phyloP scores from a whole-genome alignment of 2,888 invertebrate genomes.

The Hypena proboscidalis region DNA sequence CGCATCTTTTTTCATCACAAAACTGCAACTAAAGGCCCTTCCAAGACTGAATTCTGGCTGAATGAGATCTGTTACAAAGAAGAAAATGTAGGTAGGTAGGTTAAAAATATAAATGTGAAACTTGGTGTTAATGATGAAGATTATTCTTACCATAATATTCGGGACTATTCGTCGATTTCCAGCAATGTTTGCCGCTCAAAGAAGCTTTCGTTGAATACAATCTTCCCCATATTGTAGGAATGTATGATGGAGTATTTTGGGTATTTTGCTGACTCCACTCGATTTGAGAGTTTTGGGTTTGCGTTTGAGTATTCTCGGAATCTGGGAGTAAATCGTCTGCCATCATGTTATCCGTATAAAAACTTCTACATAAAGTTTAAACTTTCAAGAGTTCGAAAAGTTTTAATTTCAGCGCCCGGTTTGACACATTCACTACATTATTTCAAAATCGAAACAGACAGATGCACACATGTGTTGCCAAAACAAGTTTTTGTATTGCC shows the following conservation, averaged over 20 bases:
- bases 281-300: constrained; percentile 77
- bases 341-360: constrained; percentile 50
- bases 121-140: not conserved
- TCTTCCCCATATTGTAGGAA: constrained; percentile 82
- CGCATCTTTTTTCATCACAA: constrained; percentile 73
- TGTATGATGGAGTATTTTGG: constrained; percentile 65
- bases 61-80: constrained; percentile 85
- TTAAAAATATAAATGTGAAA: not conserved
- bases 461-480: too few species aligned
- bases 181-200: constrained; percentile 60
- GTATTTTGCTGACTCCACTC: constrained; percentile 77
- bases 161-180: constrained; percentile 58
- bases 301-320: constrained; percentile 73
- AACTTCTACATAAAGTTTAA: constrained; percentile 13
- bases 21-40: constrained; percentile 77
- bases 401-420: constrained; percentile 33
- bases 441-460: too few species aligned
- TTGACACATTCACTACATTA: not conserved
- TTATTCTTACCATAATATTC: constrained; percentile 70
- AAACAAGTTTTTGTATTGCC: too few species aligned
- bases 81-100: constrained; percentile 9
- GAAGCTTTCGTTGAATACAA: constrained; percentile 74
- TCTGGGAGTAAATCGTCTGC: constrained; percentile 60
- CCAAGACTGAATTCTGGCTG: constrained; percentile 83
- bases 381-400: constrained; percentile 15